Evolutionary conservation across 1,140 invertebrate genomes (phyloP).

Genomic region (Atopsyche davidsoni): DNA sequence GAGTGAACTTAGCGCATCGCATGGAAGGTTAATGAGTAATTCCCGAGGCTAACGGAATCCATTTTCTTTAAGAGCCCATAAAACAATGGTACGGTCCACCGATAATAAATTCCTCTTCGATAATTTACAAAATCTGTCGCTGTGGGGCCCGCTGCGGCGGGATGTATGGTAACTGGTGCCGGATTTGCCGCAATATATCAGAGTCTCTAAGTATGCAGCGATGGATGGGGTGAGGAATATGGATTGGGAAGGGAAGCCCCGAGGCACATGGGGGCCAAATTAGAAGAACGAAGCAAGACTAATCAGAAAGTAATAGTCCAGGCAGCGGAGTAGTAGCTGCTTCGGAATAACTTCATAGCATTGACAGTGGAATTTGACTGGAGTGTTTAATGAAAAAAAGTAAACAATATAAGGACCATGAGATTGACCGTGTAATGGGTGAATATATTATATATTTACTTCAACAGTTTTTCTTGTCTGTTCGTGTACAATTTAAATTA

Average conservation of each 20-base stretch:
- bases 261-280: conserved; percentile 6
- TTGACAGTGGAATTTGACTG: too few species aligned
- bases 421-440: too few species aligned
- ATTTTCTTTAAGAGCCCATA: conserved; percentile 19
- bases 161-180: conserved; percentile 21
- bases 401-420: too few species aligned
- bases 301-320: conserved; percentile 8
- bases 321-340: conserved; percentile 8
- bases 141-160: conserved; percentile 16
- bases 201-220: conserved; percentile 15
- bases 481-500: too few species aligned
- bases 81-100: conserved; percentile 13
- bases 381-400: too few species aligned
- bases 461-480: too few species aligned
- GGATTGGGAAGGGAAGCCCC: background rate
- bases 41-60: conserved; percentile 11
- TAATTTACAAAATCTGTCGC: conserved; percentile 18
- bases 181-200: conserved; percentile 15
- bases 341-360: conserved; percentile 17
- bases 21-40: conserved; percentile 19
- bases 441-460: too few species aligned
- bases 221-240: conserved; percentile 12
- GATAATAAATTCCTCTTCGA: conserved; percentile 16
- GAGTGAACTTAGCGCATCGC: conserved; percentile 10
- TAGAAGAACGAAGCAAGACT: conserved; percentile 13